Conservation (phyloP, 2,113 vertebrate genomes). For the Terrapene triunguis region DNA sequence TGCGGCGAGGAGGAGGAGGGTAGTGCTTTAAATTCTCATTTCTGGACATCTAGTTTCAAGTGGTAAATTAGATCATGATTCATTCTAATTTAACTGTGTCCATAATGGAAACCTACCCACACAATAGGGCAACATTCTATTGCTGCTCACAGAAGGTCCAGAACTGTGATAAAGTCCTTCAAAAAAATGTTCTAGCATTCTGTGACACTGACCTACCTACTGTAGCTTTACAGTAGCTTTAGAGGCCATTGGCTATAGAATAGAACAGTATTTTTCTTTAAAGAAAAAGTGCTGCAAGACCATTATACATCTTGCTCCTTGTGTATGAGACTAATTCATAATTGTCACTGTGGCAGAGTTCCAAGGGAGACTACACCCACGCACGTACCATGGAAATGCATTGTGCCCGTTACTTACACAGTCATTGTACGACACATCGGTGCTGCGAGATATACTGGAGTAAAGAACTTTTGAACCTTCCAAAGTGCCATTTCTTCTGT, state of each 20-base stretch:
- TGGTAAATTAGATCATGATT: background rate
- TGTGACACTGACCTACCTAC: background rate
- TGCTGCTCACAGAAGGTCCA: background rate
- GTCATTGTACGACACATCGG: slow-evolving; percentile 67
- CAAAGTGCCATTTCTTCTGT: slow-evolving; percentile 46
- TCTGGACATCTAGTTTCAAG: background rate
- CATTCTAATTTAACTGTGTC: background rate
- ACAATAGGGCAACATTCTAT: background rate
- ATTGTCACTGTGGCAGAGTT: background rate
- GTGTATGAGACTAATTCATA: too few species aligned
- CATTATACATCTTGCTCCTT: background rate
- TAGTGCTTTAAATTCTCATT: background rate
- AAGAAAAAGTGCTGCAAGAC: background rate
- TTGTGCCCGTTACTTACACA: slow-evolving; percentile 55
- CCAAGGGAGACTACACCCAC: background rate
- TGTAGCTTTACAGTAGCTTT: background rate
- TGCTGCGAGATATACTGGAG: slow-evolving; percentile 76
- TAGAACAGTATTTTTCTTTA: background rate
- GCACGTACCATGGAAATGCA: background rate
- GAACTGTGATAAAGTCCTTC: background rate
- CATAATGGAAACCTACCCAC: background rate
- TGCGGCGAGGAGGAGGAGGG: too few species aligned
- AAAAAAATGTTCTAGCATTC: background rate
- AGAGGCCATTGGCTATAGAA: background rate
- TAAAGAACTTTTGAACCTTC: slow-evolving; percentile 73